Conservation (phyloP, 2,797 vertebrate genomes). For the Notolabrus celidotus region DNA sequence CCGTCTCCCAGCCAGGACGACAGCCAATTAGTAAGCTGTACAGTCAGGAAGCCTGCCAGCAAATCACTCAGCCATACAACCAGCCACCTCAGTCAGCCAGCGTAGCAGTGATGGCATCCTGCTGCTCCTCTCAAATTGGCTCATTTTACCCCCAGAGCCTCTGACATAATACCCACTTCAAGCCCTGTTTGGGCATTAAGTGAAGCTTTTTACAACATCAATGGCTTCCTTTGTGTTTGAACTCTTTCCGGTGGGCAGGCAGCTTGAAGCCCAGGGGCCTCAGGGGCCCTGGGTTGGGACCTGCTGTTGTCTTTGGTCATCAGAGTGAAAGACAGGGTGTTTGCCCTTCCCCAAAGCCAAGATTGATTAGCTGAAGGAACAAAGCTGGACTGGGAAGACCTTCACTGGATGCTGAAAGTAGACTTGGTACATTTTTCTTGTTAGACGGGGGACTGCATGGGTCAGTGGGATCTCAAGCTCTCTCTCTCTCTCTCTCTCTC, state of each 20-base stretch:
- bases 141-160: constrained; percentile 77
- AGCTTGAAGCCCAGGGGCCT: constrained; percentile 67
- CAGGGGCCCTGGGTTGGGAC: constrained; percentile 69
- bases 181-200: constrained; percentile 74
- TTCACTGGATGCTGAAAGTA: constrained; percentile 43
- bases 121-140: constrained; percentile 81
- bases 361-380: constrained; percentile 76
- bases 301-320: constrained; percentile 71
- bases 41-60: constrained; percentile 66
- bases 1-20: constrained; percentile 43
- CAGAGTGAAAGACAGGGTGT: constrained; percentile 69
- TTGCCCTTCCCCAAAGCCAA: constrained; percentile 69
- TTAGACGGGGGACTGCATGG: constrained; percentile 58
- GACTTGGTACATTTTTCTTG: constrained; percentile 61
- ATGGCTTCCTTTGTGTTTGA: constrained; percentile 78
- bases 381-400: constrained; percentile 49
- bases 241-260: constrained; percentile 75
- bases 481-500: constrained; percentile 34
- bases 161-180: constrained; percentile 81
- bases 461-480: constrained; percentile 65
- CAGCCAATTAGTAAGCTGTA: constrained; percentile 70
- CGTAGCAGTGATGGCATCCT: constrained; percentile 72
- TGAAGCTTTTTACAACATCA: constrained; percentile 72
- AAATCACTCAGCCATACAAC: constrained; percentile 71
- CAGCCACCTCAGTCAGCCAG: constrained; percentile 65